Evolutionary conservation across 1,140 invertebrate species (phyloP).

Genomic region (Drosophila paulistorum): DNA sequence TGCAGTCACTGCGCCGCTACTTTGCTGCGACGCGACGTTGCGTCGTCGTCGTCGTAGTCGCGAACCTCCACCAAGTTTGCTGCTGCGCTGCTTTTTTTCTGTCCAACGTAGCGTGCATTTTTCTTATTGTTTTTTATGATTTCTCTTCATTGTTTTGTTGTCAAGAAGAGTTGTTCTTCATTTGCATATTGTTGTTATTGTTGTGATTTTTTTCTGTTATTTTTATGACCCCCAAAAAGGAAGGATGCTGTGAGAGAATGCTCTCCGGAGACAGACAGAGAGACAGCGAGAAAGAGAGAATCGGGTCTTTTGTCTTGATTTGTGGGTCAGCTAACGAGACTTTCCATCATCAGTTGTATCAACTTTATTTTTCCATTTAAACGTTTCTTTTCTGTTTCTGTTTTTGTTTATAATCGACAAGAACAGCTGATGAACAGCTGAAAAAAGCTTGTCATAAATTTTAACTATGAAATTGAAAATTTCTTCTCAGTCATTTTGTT

Average conservation of each 20-base stretch:
- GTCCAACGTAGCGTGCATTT: conserved; percentile 60
- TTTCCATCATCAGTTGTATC: conserved; percentile 14
- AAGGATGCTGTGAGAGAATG: conserved; percentile 33
- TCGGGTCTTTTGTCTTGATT: conserved; percentile 32
- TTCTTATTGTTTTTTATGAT: conserved; percentile 52
- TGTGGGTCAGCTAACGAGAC: conserved; percentile 47
- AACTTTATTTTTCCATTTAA: conserved; percentile 8
- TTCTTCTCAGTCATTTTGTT: conserved; percentile 25
- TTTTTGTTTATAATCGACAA: conserved; percentile 29
- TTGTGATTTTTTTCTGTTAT: conserved; percentile 46
- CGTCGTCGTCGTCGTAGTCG: conserved; percentile 1
- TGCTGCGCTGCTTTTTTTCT: conserved; percentile 19
- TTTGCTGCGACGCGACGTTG: background rate
- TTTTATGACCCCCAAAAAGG: conserved; percentile 33
- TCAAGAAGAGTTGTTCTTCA: conserved; percentile 35
- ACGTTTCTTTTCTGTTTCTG: conserved; percentile 4
- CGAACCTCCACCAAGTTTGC: conserved; percentile 15
- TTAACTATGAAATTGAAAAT: conserved; percentile 47
- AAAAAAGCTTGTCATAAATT: conserved; percentile 60
- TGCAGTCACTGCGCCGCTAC: conserved; percentile 17
- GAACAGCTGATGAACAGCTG: conserved; percentile 41
- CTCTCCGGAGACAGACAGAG: background rate
- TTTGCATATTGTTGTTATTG: conserved; percentile 58
- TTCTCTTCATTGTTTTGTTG: conserved; percentile 35
- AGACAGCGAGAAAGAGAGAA: background rate